These are phyloP conservation scores for Odontocolon sp. DNA, from an alignment of 2,888 invertebrate species.

Conservation along the genomic window DNA sequence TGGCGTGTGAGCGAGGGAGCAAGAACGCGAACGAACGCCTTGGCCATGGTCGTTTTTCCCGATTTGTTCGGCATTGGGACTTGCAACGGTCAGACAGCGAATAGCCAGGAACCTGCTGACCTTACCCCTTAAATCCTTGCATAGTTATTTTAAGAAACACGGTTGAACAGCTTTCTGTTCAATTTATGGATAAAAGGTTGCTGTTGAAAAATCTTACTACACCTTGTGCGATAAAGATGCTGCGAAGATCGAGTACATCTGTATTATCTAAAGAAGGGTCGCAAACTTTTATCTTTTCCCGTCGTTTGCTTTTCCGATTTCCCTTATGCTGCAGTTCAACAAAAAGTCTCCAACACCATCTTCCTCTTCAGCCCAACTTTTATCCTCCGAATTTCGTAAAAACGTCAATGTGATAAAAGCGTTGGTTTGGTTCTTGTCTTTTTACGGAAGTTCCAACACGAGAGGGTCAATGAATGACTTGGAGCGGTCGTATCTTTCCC, in stretches of 20 bases:
- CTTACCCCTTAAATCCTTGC: neutral
- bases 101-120: neutral
- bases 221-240: too few relatives aligned
- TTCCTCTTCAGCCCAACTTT: neutral
- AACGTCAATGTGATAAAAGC: slow-evolving; percentile 4
- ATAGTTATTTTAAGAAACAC: neutral
- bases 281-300: too few relatives aligned
- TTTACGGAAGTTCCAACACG: neutral
- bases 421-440: neutral
- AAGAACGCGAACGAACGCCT: neutral
- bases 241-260: neutral
- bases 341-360: neutral
- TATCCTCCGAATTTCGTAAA: neutral
- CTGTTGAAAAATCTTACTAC: too few relatives aligned
- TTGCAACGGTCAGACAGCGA: slow-evolving; percentile 2
- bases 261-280: too few relatives aligned
- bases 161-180: neutral
- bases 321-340: neutral
- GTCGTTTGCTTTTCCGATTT: neutral
- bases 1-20: slow-evolving; percentile 13
- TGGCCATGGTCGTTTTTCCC: slow-evolving; percentile 32
- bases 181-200: too few relatives aligned
- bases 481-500: neutral
- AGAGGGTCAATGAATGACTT: neutral
- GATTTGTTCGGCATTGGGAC: slow-evolving; percentile 17